Evolutionary conservation across 2,113 vertebrate species (phyloP), one percentile per base, ranked within the genome.

Genomic region (Ursus arctos): DNA sequence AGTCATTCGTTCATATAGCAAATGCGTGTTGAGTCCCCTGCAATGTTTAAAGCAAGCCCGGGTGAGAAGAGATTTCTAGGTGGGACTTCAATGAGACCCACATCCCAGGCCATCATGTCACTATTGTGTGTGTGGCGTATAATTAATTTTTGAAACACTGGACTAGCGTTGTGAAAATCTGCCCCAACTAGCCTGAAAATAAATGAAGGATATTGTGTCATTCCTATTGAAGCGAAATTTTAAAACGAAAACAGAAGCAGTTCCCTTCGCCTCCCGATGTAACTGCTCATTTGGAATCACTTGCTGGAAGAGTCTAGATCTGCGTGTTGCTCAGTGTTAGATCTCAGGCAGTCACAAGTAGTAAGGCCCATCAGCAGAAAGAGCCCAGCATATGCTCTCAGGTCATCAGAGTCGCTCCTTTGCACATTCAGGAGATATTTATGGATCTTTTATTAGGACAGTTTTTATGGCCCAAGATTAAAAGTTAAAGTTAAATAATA

Each of bases 401-500:
- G 86, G 83, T 93, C 92, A 65, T 96, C 95, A 94, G 9, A 96
- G 67, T 87, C 31, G 7, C 80, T 87, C 40, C 72, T 96, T 71
- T 72, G 95, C 96, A 90, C 97, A 94, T 95, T 93, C 92, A 18
- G 49, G 86, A 97, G 90, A 98, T 98, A 97, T 98, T 98, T 97
- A 98, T 98, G 98, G 91, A 92, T 95, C 95, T 98, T 98, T 98
- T 95, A 98, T 98, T 97, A 98, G 95, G 95, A 95, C 94, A 85
- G 92, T 92, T 98, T 97, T 98, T 98, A 98, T 81, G 92, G 86
- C 96, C 86, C 51, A 43, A 96, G 96, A 97, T 98, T 97, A 98
- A 98, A 98, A 98, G 97, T 97, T 98, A 94, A 97, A 98, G 94
- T 97, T 97, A 97, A 97, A 96, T 97, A 98, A 95, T 98, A 96